Evolutionary conservation across 1,140 invertebrate genomes (phyloP).

Genomic region (Philaenus spumarius): DNA sequence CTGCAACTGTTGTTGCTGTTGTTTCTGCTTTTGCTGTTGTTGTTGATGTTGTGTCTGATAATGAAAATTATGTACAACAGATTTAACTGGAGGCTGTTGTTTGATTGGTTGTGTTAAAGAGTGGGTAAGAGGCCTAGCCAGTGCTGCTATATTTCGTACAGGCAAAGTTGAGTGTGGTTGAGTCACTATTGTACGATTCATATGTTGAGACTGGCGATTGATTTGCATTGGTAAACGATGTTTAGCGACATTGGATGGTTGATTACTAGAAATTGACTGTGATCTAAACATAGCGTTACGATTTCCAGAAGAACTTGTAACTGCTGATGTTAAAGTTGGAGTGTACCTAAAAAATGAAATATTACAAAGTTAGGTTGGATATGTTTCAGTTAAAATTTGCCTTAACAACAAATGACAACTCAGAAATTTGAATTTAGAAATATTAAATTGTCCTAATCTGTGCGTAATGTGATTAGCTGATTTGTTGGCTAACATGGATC

Average conservation of each 20-base stretch:
- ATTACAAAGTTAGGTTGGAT: too few relatives aligned
- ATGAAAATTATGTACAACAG: too few relatives aligned
- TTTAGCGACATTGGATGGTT: conserved; percentile 8
- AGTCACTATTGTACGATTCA: conserved; percentile 36
- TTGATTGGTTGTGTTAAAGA: neutral
- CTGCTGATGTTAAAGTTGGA: conserved; percentile 10
- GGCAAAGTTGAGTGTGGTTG: conserved; percentile 31
- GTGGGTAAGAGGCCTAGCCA: conserved; percentile 18
- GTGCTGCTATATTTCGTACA: conserved; percentile 27
- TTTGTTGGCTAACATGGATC: too few relatives aligned
- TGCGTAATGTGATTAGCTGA: too few relatives aligned
- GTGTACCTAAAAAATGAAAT: conserved; percentile 5
- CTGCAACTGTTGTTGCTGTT: neutral
- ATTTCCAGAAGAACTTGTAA: neutral
- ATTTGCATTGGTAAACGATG: conserved; percentile 17
- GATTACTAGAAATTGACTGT: neutral
- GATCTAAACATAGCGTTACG: neutral
- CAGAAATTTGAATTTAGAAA: too few relatives aligned
- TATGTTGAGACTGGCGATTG: conserved; percentile 14
- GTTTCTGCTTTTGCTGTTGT: neutral
- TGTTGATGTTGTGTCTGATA: neutral
- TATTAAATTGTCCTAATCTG: too few relatives aligned
- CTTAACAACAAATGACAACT: too few relatives aligned
- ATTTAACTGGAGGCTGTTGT: neutral
- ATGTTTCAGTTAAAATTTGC: too few relatives aligned